A percentile compares a stretch with the other conserved stretches of the same genome.
phyloP scores from a whole-genome alignment of 2,797 vertebrate genomes.

The Mormyrops attenuatus region DNA sequence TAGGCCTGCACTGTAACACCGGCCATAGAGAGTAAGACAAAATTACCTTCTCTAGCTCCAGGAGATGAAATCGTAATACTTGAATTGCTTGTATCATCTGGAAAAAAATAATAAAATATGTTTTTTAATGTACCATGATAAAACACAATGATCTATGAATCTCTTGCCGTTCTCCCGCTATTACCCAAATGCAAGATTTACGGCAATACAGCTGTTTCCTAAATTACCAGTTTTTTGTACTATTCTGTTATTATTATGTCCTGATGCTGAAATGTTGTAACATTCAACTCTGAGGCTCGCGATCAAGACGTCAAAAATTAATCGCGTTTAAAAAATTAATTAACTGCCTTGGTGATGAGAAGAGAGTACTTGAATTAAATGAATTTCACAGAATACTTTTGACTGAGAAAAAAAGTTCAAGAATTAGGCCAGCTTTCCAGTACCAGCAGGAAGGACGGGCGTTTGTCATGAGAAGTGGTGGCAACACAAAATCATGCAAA shows the following conservation, averaged over 20 bases:
- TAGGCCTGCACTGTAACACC: constrained; percentile 50
- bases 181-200: constrained; percentile 40
- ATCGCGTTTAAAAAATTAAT: neutral
- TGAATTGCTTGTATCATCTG: constrained; percentile 99
- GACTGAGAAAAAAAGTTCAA: constrained; percentile 21
- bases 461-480: neutral
- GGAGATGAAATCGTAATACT: constrained; percentile 99
- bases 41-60: constrained; percentile 99
- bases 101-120: constrained; percentile 57
- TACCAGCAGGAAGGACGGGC: neutral
- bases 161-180: neutral
- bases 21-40: constrained; percentile 46
- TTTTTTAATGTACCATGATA: constrained; percentile 48
- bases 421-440: neutral
- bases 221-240: constrained; percentile 33
- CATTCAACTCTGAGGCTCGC: neutral
- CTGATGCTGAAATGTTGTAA: neutral
- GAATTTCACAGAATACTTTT: constrained; percentile 41
- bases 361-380: constrained; percentile 26
- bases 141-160: constrained; percentile 44
- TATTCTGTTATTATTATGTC: neutral
- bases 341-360: neutral
- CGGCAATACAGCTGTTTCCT: constrained; percentile 47
- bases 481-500: neutral
- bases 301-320: constrained; percentile 11